Base-by-base conservation (phyloP, 2,888 invertebrate genomes). In the Cremastinae sp. region DNA sequence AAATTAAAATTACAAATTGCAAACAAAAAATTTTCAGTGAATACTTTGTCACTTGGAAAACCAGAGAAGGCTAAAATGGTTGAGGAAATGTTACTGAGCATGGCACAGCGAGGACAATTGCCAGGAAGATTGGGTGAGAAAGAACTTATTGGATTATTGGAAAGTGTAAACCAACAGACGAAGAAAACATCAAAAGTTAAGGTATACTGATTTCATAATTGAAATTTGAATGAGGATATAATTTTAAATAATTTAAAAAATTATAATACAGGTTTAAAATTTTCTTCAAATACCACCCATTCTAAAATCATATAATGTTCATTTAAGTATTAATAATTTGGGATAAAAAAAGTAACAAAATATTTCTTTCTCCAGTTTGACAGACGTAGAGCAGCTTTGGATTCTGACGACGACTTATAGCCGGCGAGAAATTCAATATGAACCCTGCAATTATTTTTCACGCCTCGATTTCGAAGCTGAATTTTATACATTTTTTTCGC, bases 1-100 rank as follows among this genome's bases (percentile, higher is more conserved):
- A n/a, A n/a, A n/a, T n/a, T n/a, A n/a, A n/a, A n/a, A n/a, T n/a
- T n/a, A n/a, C n/a, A 9, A 43, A 37, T 20, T 16, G 43, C 45
- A 56, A 56, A 10, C 16, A 2, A 22, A 39, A 59, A 66, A 76
- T 75, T 92, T 93, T 14, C 90, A 97, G 97, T 99, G 86, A 98
- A 97, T 88, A 99, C 96, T 64, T 92, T 99, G 75, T 95, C 96
- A 87, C 91, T 98, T 58, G 97, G 97, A 79, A 98, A 97, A 90
- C 99, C 99, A 55, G 99, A 98, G 85, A 99, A 98, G 90, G 99
- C 97, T 7, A 93, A 94, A 87, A 95, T 97, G 94, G 95, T 99
- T 69, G 98, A 99, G 91, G 94, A 94, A 81, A 96, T 98, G 95
- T 93, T 99, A 82, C 92, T 98, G 75, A 94, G 95, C 86, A 98